Conservation (phyloP, 2,113 vertebrate genomes). For the Thinocorus orbignyianus region DNA sequence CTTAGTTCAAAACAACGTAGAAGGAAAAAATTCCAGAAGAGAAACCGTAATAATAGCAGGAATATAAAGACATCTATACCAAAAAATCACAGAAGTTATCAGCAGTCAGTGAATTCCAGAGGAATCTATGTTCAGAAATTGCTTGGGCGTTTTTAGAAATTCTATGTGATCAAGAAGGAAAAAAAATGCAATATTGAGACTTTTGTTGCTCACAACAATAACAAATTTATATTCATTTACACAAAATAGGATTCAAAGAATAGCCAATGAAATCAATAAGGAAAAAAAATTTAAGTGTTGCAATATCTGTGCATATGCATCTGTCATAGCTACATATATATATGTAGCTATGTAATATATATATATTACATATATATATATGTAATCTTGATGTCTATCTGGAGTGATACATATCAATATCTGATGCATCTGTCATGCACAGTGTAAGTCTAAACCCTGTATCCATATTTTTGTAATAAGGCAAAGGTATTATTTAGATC, state of each 20-base stretch:
- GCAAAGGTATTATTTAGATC: not conserved
- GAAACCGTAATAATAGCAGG: not conserved
- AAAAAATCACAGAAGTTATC: not conserved
- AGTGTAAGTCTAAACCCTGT: not conserved
- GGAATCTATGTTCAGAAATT: not conserved
- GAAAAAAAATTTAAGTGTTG: not conserved
- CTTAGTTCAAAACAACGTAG: not conserved
- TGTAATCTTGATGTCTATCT: too few relatives aligned
- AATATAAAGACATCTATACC: not conserved
- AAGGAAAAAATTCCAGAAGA: not conserved
- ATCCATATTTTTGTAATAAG: not conserved
- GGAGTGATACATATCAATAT: not conserved
- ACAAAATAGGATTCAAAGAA: not conserved
- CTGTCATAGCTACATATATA: too few relatives aligned
- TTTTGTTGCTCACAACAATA: not conserved
- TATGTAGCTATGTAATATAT: too few relatives aligned
- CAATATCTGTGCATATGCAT: not conserved
- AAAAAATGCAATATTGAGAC: not conserved
- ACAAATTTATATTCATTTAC: not conserved
- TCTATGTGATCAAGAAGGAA: not conserved
- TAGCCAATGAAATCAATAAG: not conserved
- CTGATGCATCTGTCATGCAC: not conserved
- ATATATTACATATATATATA: too few relatives aligned
- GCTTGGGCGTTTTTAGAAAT: not conserved
- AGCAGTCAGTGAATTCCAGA: not conserved